A percentile compares a stretch with the other conserved stretches of the same genome.
These are phyloP conservation scores for Lepisosteus oculatus DNA, from an alignment of 2,113 vertebrate genomes.

Conservation along the genomic window DNA sequence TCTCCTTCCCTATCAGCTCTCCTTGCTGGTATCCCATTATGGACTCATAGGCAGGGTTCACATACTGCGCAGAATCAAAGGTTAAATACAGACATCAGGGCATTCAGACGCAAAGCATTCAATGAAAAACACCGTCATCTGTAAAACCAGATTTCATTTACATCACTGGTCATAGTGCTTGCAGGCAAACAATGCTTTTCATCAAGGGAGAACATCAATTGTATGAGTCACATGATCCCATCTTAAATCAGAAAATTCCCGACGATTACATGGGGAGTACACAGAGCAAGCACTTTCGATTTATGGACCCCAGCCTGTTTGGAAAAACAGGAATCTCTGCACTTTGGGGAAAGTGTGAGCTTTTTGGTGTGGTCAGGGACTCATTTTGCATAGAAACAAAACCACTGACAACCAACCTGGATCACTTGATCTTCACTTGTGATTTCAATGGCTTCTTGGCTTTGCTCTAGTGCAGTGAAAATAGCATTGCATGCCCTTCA, in stretches of 20 bases:
- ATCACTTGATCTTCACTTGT: conserved; percentile 93
- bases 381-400: neutral
- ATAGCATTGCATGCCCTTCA: conserved; percentile 89
- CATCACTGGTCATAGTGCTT: no score
- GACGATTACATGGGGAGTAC: no score
- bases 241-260: no score
- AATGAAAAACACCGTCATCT: no score
- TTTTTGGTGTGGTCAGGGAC: conserved; percentile 8
- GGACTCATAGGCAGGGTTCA: conserved; percentile 92
- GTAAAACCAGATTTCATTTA: no score
- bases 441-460: conserved; percentile 96
- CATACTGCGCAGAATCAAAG: conserved; percentile 72
- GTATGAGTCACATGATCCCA: no score
- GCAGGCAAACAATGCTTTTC: no score
- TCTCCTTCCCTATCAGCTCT: conserved; percentile 91
- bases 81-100: conserved; percentile 6
- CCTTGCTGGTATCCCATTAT: conserved; percentile 92
- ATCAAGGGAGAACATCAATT: no score
- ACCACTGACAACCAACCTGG: conserved; percentile 73
- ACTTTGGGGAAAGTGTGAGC: neutral
- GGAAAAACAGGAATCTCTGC: no score
- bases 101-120: no score
- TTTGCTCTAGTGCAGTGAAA: conserved; percentile 93
- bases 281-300: no score
- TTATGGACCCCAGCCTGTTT: no score